These are phyloP conservation scores for Trichogramma pretiosum DNA, from an alignment of 1,140 invertebrate genomes.

Conservation along the genomic window DNA sequence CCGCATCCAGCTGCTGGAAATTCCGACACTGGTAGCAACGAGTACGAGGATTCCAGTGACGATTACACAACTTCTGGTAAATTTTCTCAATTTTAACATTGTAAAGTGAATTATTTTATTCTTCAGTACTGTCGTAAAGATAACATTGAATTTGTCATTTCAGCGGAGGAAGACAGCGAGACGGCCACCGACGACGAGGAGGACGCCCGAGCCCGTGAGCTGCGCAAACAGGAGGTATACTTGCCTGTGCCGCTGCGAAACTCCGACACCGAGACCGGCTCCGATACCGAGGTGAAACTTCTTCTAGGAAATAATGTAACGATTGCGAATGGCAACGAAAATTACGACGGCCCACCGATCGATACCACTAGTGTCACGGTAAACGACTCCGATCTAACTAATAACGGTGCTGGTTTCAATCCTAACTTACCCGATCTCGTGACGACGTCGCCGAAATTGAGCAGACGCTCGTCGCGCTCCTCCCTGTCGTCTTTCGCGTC, in stretches of 20 bases:
- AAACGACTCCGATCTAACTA: too few species aligned
- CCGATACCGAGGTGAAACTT: slow-evolving; percentile 66
- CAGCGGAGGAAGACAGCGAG: slow-evolving; percentile 58
- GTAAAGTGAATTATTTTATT: not conserved
- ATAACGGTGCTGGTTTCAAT: not conserved
- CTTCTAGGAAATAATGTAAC: slow-evolving; percentile 23
- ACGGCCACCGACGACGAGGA: slow-evolving; percentile 67
- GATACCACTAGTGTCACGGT: too few species aligned
- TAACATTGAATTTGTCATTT: too few species aligned
- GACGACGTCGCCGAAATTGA: slow-evolving; percentile 30
- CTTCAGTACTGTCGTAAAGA: too few species aligned
- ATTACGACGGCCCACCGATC: not conserved
- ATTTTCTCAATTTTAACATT: slow-evolving; percentile 12
- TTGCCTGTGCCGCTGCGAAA: slow-evolving; percentile 52
- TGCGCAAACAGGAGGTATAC: slow-evolving; percentile 59
- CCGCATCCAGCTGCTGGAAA: slow-evolving; percentile 32
- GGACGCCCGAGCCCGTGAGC: slow-evolving; percentile 56
- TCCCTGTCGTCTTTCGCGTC: slow-evolving; percentile 6
- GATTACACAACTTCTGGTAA: slow-evolving; percentile 59
- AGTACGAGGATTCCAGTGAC: slow-evolving; percentile 53
- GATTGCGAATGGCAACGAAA: not conserved
- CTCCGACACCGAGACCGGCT: slow-evolving; percentile 58
- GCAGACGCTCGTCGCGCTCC: slow-evolving; percentile 20
- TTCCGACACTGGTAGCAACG: slow-evolving; percentile 45
- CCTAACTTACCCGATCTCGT: slow-evolving; percentile 27